Evolutionary conservation across 1,140 invertebrate species (phyloP), one percentile per base, ranked within the genome.

Genomic region (Psix sp.): DNA sequence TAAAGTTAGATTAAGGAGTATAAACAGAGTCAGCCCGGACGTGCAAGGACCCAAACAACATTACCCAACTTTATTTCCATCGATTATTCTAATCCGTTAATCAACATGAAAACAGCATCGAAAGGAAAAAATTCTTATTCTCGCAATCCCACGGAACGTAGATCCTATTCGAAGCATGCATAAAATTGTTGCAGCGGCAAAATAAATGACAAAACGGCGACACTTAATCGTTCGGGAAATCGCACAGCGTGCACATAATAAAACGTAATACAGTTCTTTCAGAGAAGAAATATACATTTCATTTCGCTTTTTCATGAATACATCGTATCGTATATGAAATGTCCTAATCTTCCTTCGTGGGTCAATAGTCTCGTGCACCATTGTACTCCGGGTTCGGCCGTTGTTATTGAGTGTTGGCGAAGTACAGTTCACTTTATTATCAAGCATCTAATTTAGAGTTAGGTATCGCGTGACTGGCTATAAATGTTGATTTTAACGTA

Each of bases 271-370:
- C 54, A 26, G 48, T 40, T 16, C 29, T 40, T 60, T 60, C 46
- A n/a, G 24, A 59, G 45, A 45, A 40, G 65, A 52, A 68, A 59
- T 45, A 70, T 51, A 54, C 56, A 70, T 60, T 70, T 70, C 56
- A 70, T 70, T 70, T 60, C 33, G 56, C 66, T 70, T 70, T 70
- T 70, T 70, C 66, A 60, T 54, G 66, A 70, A 70, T 71, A 35
- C 57, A 15, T 48, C 49, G 48, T 57, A 63, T 71, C 49, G n/a
- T 29, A 46, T 56, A 63, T 71, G 56, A 71, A 71, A 71, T 63
- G 56, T 63, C 51, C 51, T 62, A 63, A 63, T 71, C 67, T 63
- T 54, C 57, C 26, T 48, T 49, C 59, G 36, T 43, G 33, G 59
- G 57, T 63, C 68, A 72, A 72, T 72, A 72, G n/a, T n/a, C 52